phyloP scores from a whole-genome alignment of 2,113 vertebrate genomes.

The Montifringilla adamsi region DNA sequence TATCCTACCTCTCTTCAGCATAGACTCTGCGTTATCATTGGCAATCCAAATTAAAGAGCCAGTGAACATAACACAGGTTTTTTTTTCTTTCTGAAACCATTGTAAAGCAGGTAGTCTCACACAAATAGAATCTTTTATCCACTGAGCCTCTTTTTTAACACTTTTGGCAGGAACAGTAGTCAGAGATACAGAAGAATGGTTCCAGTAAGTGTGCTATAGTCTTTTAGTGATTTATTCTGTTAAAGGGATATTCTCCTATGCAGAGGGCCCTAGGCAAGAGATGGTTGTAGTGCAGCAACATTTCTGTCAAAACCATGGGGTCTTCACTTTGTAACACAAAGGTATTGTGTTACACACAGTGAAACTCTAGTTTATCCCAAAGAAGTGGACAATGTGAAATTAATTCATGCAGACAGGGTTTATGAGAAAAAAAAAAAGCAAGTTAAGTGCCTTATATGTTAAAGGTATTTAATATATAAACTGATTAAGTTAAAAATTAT shows the following conservation, averaged over 20 bases:
- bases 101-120: conserved; percentile 76
- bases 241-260: conserved; percentile 51
- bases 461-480: conserved; percentile 1
- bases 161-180: conserved; percentile 59
- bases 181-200: conserved; percentile 50
- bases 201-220: conserved; percentile 51
- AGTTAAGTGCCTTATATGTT: background rate
- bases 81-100: conserved; percentile 72
- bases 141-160: conserved; percentile 55
- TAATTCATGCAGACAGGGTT: background rate
- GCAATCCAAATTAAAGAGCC: conserved; percentile 80
- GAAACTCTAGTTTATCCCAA: conserved; percentile 4
- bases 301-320: conserved; percentile 23
- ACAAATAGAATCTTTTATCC: conserved; percentile 60
- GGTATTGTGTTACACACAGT: background rate
- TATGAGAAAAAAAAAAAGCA: background rate
- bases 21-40: conserved; percentile 72
- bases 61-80: conserved; percentile 66
- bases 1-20: conserved; percentile 75
- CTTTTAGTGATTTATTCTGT: conserved; percentile 66
- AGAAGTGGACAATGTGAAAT: background rate
- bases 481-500: background rate
- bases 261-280: conserved; percentile 51
- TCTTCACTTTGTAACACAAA: conserved; percentile 33
- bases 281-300: background rate